Percentiles rank a stretch among this genome's conserved stretches.
These are phyloP conservation scores for Nothobranchius furzeri DNA, from an alignment of 2,113 vertebrate genomes.

Conservation along the genomic window DNA sequence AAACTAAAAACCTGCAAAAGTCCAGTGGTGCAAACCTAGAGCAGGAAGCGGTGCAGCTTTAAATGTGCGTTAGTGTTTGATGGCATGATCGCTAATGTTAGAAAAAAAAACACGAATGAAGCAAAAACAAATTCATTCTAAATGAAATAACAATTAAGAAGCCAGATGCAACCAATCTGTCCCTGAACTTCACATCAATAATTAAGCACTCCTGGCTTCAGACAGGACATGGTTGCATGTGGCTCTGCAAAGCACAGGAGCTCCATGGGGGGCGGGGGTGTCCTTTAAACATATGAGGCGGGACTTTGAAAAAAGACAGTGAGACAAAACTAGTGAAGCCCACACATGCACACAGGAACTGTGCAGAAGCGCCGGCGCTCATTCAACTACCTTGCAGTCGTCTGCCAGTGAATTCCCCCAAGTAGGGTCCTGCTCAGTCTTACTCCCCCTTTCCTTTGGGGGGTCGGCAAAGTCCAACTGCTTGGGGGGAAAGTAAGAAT, in stretches of 20 bases:
- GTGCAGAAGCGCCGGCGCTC: constrained; percentile 34
- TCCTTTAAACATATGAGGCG: constrained; percentile 30
- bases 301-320: constrained; percentile 42
- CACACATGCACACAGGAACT: constrained; percentile 38
- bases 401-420: constrained; percentile 82
- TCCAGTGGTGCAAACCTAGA: constrained; percentile 10
- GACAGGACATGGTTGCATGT: constrained; percentile 70
- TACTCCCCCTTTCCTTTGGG: constrained; percentile 77
- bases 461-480: constrained; percentile 79
- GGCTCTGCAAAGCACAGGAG: constrained; percentile 18
- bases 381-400: constrained; percentile 83
- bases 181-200: constrained; percentile 3
- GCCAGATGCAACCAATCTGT: constrained; percentile 75
- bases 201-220: constrained; percentile 2
- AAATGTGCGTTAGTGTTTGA: constrained; percentile 20
- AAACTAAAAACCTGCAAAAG: neutral
- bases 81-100: constrained; percentile 25
- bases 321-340: constrained; percentile 45
- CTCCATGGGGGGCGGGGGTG: constrained; percentile 23
- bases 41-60: neutral
- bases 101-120: constrained; percentile 28
- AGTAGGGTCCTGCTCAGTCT: constrained; percentile 78
- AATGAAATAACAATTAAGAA: constrained; percentile 11
- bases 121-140: constrained; percentile 7
- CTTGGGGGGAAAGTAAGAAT: constrained; percentile 76